Evolutionary conservation across 2,113 vertebrate species (phyloP).

Genomic region (Stegastes partitus): DNA sequence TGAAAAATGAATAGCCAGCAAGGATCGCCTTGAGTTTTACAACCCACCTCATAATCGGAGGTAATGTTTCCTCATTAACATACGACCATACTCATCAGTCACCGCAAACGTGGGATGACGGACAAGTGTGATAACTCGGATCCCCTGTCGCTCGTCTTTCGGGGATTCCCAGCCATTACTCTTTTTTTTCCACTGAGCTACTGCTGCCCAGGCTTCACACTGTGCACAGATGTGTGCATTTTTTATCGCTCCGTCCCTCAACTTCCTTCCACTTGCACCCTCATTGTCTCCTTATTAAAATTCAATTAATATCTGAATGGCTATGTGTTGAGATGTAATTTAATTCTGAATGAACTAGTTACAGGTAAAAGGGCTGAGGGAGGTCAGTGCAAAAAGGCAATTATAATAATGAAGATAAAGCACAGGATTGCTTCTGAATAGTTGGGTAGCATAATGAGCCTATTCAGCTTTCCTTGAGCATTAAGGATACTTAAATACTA

Average conservation of each 20-base stretch:
- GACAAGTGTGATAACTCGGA: background rate
- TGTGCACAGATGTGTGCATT: background rate
- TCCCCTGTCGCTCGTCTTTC: conserved; percentile 4
- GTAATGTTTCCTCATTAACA: conserved; percentile 58
- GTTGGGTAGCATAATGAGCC: conserved; percentile 59
- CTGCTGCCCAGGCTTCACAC: background rate
- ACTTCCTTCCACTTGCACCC: conserved; percentile 60
- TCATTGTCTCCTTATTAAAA: conserved; percentile 76
- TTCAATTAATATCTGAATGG: conserved; percentile 79
- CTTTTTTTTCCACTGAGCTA: background rate
- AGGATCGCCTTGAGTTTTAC: conserved; percentile 37
- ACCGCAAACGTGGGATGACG: conserved; percentile 2
- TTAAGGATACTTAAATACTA: conserved; percentile 37
- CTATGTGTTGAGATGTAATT: conserved; percentile 75
- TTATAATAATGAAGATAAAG: conserved; percentile 78
- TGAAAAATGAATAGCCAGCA: conserved; percentile 37
- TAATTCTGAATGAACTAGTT: conserved; percentile 77
- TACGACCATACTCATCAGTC: conserved; percentile 44
- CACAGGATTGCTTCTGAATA: conserved; percentile 52
- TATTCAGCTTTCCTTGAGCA: conserved; percentile 43
- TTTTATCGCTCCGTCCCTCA: conserved; percentile 46
- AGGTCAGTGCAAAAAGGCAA: conserved; percentile 74
- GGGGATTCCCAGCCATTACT: conserved; percentile 7
- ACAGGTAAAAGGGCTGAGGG: conserved; percentile 69
- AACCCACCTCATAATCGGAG: conserved; percentile 37